Percentiles rank a stretch among this genome's conserved stretches.
phyloP scores from a whole-genome alignment of 2,888 invertebrate species.

The Boloria selene region DNA sequence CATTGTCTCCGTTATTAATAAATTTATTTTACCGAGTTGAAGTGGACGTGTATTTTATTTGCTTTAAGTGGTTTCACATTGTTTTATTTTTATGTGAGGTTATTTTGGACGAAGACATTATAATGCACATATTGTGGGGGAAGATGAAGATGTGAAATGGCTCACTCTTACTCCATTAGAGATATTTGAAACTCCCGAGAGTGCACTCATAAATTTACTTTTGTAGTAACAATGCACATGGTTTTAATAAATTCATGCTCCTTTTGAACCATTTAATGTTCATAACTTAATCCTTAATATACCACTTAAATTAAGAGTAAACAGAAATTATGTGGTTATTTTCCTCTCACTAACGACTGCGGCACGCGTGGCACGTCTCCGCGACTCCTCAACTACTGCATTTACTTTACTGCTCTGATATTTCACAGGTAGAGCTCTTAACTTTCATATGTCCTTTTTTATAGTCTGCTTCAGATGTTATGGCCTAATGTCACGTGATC shows the following conservation, averaged over 20 bases:
- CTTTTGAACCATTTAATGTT: not conserved
- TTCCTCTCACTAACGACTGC: slow-evolving; percentile 41
- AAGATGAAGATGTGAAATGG: slow-evolving; percentile 79
- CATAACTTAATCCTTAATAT: slow-evolving; percentile 11
- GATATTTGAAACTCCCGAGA: slow-evolving; percentile 80
- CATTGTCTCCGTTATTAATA: slow-evolving; percentile 83
- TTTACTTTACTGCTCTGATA: slow-evolving; percentile 81
- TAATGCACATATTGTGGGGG: slow-evolving; percentile 80
- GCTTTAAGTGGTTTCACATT: slow-evolving; percentile 83
- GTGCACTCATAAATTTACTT: slow-evolving; percentile 80
- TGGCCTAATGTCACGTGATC: slow-evolving; percentile 76
- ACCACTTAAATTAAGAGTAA: slow-evolving; percentile 5
- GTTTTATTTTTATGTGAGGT: slow-evolving; percentile 82
- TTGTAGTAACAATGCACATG: slow-evolving; percentile 69
- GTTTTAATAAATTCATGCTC: slow-evolving; percentile 62
- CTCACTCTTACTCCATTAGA: slow-evolving; percentile 80
- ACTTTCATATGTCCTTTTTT: slow-evolving; percentile 79
- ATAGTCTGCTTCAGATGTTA: slow-evolving; percentile 76
- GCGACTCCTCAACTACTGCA: slow-evolving; percentile 64
- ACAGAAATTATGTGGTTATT: slow-evolving; percentile 26
- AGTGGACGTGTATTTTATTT: slow-evolving; percentile 82
- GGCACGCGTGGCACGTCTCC: slow-evolving; percentile 64
- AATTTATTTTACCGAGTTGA: slow-evolving; percentile 82
- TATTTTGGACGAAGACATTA: slow-evolving; percentile 80
- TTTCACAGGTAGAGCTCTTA: slow-evolving; percentile 81